These are phyloP conservation scores for Euplagia quadripunctaria DNA, from an alignment of 2,888 invertebrate genomes.

Conservation along the genomic window DNA sequence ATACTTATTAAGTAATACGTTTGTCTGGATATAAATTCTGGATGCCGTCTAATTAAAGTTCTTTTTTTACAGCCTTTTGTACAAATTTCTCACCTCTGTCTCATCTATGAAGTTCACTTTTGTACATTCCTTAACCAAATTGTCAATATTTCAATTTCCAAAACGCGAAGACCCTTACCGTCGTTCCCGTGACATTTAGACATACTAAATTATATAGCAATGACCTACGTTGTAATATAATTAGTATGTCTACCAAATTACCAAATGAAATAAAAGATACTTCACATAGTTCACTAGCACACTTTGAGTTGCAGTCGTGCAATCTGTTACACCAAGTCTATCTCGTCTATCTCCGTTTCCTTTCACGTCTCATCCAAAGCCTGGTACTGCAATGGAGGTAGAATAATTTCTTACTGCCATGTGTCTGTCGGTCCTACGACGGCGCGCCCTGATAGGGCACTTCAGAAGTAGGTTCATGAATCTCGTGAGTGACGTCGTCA, in stretches of 20 bases:
- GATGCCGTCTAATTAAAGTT: not conserved
- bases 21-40: not conserved
- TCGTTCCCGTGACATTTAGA: not conserved
- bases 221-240: too few relatives aligned
- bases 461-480: conserved; percentile 42
- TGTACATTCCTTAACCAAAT: not conserved
- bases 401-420: conserved; percentile 13
- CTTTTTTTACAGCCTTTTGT: not conserved
- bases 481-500: conserved; percentile 47
- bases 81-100: not conserved
- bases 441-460: conserved; percentile 68
- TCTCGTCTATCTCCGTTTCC: conserved; percentile 21
- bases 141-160: not conserved
- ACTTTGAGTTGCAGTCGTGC: not conserved
- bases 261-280: not conserved
- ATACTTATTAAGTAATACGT: not conserved
- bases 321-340: not conserved
- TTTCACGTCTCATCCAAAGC: conserved; percentile 7
- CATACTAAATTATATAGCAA: not conserved
- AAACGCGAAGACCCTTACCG: not conserved
- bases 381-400: conserved; percentile 10
- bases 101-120: not conserved
- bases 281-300: not conserved
- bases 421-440: conserved; percentile 39
- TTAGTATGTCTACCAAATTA: too few relatives aligned